These are phyloP conservation scores for Sus cebifrons DNA, from an alignment of 2,797 vertebrate species.

Conservation along the genomic window DNA sequence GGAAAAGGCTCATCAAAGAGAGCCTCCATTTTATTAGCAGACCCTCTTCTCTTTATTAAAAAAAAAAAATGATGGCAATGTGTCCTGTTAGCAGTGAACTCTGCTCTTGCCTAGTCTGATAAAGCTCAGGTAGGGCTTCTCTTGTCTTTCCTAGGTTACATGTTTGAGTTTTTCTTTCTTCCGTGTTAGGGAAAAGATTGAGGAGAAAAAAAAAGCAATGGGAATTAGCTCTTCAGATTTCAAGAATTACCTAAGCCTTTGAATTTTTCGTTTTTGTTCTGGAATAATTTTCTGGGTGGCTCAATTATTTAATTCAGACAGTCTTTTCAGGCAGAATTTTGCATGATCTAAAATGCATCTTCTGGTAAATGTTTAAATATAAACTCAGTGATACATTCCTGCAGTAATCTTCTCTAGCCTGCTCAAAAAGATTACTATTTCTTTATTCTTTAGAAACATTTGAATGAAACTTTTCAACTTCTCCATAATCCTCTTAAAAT, in stretches of 20 bases:
- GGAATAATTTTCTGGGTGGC: background rate
- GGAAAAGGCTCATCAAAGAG: slow-evolving; percentile 3
- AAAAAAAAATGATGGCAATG: background rate
- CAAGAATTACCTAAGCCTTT: background rate
- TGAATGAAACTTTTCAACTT: background rate
- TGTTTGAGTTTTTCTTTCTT: slow-evolving; percentile 31
- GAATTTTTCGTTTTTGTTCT: background rate
- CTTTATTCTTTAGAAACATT: slow-evolving; percentile 41
- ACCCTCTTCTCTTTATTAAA: background rate
- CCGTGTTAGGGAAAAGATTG: background rate
- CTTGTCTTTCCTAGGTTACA: background rate
- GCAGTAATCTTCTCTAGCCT: background rate
- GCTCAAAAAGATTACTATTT: background rate
- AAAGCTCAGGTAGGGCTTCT: background rate
- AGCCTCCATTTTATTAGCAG: background rate
- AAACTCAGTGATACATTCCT: background rate
- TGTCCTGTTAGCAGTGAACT: background rate
- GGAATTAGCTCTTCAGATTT: background rate
- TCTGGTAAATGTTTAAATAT: slow-evolving; percentile 17
- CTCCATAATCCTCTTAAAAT: background rate
- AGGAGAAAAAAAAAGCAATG: background rate
- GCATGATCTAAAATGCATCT: background rate
- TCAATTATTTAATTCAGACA: background rate
- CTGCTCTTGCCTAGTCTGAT: background rate
- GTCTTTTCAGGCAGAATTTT: background rate